A percentile compares a stretch with the other conserved stretches of the same genome.
Conservation (phyloP, 1,140 invertebrate species). For the Cydia splendana region DNA sequence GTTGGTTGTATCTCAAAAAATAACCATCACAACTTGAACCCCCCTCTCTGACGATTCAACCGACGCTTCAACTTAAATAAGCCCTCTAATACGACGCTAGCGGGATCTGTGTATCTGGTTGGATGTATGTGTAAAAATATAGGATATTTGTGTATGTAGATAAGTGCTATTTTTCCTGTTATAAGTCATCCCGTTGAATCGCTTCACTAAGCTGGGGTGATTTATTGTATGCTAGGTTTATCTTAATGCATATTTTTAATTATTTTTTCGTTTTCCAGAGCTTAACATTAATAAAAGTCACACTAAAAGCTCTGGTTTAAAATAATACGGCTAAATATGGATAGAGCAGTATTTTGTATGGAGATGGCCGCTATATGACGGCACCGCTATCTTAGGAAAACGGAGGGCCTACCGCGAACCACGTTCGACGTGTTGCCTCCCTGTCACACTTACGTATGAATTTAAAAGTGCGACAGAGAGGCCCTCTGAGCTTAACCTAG, state of each 20-base stretch:
- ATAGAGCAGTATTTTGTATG: too few relatives aligned
- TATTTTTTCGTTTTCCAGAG: not conserved
- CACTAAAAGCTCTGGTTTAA: too few relatives aligned
- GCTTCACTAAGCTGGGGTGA: constrained; percentile 61
- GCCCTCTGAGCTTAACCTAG: too few relatives aligned
- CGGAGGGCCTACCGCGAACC: too few relatives aligned
- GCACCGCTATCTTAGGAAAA: too few relatives aligned
- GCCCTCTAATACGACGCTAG: not conserved
- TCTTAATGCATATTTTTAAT: constrained; percentile 9
- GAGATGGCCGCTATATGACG: too few relatives aligned
- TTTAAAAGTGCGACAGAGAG: too few relatives aligned
- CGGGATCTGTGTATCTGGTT: constrained; percentile 37
- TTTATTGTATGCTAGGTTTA: constrained; percentile 50
- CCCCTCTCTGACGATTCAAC: constrained; percentile 2
- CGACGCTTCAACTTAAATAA: constrained; percentile 9
- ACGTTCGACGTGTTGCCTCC: too few relatives aligned
- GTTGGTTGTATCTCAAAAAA: constrained; percentile 34
- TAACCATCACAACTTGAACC: constrained; percentile 38
- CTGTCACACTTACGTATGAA: too few relatives aligned
- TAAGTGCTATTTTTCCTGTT: constrained; percentile 62
- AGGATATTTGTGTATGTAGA: constrained; percentile 16
- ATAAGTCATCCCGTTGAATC: constrained; percentile 68
- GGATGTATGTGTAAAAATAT: constrained; percentile 63
- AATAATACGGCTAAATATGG: too few relatives aligned
- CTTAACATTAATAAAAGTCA: not conserved